Percentiles rank a stretch among this genome's conserved stretches.
These are phyloP conservation scores for Alligator mississippiensis DNA, from an alignment of 2,113 vertebrate species.

Conservation along the genomic window DNA sequence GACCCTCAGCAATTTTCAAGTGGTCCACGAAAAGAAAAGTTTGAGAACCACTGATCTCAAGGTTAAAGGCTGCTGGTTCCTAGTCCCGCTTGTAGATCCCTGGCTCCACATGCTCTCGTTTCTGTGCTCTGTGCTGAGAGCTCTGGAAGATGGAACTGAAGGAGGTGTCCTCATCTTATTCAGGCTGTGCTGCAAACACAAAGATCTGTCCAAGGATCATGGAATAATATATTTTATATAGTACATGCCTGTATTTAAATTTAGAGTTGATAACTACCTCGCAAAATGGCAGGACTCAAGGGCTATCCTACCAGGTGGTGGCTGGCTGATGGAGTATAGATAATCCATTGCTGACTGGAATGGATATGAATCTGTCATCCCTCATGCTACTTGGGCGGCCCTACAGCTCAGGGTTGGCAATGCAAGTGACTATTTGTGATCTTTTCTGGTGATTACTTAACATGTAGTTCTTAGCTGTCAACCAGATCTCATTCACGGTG, in stretches of 20 bases:
- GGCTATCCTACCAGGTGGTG: conserved; percentile 74
- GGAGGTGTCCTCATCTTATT: conserved; percentile 41
- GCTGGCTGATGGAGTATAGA: conserved; percentile 70
- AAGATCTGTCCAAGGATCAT: conserved; percentile 25
- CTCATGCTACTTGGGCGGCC: conserved; percentile 55
- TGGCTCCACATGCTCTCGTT: not conserved
- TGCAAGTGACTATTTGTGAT: conserved; percentile 44
- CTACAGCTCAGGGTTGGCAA: not conserved
- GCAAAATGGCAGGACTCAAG: conserved; percentile 65
- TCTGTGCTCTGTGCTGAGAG: conserved; percentile 12
- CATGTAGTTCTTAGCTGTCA: not conserved
- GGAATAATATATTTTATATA: conserved; percentile 49
- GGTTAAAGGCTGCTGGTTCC: too few species aligned
- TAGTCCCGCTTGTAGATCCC: too few species aligned
- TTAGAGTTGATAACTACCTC: conserved; percentile 76
- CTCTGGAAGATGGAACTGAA: conserved; percentile 26
- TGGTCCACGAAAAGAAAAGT: too few species aligned
- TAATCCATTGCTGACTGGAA: conserved; percentile 77
- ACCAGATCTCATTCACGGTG: not conserved
- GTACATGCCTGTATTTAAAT: conserved; percentile 60
- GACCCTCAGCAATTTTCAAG: too few species aligned
- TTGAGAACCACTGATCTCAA: too few species aligned
- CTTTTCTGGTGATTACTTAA: conserved; percentile 42
- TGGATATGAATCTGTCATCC: conserved; percentile 76
- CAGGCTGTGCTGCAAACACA: not conserved